phyloP scores from a whole-genome alignment of 2,888 invertebrate species.

The Cepaea hortensis region DNA sequence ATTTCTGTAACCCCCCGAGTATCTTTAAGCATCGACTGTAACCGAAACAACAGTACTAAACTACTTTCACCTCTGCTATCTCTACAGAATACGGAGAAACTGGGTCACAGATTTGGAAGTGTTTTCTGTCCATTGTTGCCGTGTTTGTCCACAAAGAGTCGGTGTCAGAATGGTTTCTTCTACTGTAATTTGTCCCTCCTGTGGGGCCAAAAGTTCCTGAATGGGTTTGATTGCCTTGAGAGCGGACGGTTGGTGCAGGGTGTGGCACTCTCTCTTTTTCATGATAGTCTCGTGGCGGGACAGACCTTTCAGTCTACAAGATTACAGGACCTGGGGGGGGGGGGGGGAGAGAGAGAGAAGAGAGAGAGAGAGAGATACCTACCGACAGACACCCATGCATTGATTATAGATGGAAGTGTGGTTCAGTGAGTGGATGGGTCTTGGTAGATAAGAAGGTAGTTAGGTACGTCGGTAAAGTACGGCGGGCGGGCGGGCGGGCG shows the following conservation, averaged over 20 bases:
- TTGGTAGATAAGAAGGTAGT: too few relatives aligned
- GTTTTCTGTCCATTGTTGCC: constrained; percentile 1
- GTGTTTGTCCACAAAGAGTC: constrained; percentile 18
- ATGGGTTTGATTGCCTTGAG: background rate
- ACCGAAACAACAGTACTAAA: background rate
- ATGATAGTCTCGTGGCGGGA: too few relatives aligned
- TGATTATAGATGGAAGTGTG: too few relatives aligned
- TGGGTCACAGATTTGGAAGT: constrained; percentile 24
- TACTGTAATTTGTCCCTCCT: constrained; percentile 3
- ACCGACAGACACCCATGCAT: too few relatives aligned
- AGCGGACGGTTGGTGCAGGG: too few relatives aligned
- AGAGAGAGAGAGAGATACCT: too few relatives aligned
- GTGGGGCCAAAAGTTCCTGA: background rate
- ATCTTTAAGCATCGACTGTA: background rate
- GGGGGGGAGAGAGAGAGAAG: too few relatives aligned
- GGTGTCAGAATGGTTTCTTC: background rate
- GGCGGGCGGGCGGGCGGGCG: too few relatives aligned
- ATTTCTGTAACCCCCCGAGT: background rate
- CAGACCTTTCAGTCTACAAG: too few relatives aligned
- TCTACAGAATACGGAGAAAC: background rate
- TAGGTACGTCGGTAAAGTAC: too few relatives aligned
- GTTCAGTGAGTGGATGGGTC: too few relatives aligned
- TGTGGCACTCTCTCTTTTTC: background rate
- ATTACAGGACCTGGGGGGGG: too few relatives aligned
- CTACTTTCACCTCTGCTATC: constrained; percentile 12